Base-by-base conservation (phyloP, 2,797 vertebrate genomes). In the Rhinophrynus dorsalis region DNA sequence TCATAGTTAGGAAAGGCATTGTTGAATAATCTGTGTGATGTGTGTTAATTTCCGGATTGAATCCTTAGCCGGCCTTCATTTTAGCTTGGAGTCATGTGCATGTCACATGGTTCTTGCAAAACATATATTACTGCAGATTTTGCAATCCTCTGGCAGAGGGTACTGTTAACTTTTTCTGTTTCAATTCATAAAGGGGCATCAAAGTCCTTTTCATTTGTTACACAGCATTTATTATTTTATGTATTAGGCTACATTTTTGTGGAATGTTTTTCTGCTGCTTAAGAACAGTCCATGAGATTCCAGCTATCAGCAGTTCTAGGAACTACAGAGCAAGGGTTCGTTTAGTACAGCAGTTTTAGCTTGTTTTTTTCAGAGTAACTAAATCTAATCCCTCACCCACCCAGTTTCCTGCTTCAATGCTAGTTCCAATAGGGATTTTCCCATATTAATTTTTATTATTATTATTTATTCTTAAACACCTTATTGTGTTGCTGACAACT, bases 41-140 rank as follows among this genome's bases (percentile, higher is more conserved):
- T 20, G 52, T 58, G 24, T 70, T 51, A 9, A 48, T 44, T 57
- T 9, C 17, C 37, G 63, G 37, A 56, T 52, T n/a, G 65, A 75
- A 73, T 77, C 40, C 44, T 58, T 20, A 59, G 75, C 80, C 83
- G 82, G 84, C 82, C 85, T 78, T 82, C 77, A 61, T 81, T 74
- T 75, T 74, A 81, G 81, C 85, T 83, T 84, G 82, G 68, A 86
- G 94, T 95, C 95, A 95, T 94, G 93, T 93, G 95, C 87, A 68
- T 88, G 85, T 95, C 95, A 97, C 95, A 94, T 96, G 96, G 81
- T 68, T 84, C 83, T 94, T 95, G 90, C 91, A 88, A 89, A 92
- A 90, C 79, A 79, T 79, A 75, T 82, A 75, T 83, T 62, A 79
- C 82, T 75, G 78, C 57, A 78, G 68, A 58, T 91, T 90, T 90